Evolutionary conservation across 1,140 invertebrate genomes (phyloP).

Genomic region (Vanessa atalanta): DNA sequence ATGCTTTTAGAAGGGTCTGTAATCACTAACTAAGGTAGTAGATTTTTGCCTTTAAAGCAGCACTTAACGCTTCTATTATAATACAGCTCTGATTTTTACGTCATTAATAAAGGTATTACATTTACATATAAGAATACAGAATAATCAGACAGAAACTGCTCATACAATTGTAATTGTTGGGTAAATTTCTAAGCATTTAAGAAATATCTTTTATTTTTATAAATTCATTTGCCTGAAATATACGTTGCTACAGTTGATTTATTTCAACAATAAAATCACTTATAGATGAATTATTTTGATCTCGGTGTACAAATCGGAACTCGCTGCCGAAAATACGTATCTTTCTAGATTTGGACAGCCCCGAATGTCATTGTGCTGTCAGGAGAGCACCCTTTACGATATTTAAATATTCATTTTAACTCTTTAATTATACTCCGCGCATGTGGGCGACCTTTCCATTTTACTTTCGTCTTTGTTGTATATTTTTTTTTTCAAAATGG

Average conservation of each 20-base stretch:
- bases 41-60: too few relatives aligned
- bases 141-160: too few relatives aligned
- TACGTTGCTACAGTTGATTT: not conserved
- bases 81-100: too few relatives aligned
- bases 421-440: constrained; percentile 77
- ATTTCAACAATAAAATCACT: constrained; percentile 9
- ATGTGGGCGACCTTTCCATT: constrained; percentile 64
- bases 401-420: constrained; percentile 79
- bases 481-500: constrained; percentile 44
- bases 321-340: constrained; percentile 73
- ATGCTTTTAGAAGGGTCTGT: too few relatives aligned
- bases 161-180: too few relatives aligned
- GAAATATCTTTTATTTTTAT: too few relatives aligned
- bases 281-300: constrained; percentile 19
- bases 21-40: too few relatives aligned
- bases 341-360: constrained; percentile 66
- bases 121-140: too few relatives aligned
- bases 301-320: constrained; percentile 51
- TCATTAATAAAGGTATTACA: too few relatives aligned
- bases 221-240: not conserved
- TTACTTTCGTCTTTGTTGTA: constrained; percentile 55
- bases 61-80: too few relatives aligned
- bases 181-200: too few relatives aligned
- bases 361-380: constrained; percentile 71
- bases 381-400: constrained; percentile 63